Base-by-base conservation (phyloP, 2,113 vertebrate species). In the Rhynchopsitta pachyrhyncha region DNA sequence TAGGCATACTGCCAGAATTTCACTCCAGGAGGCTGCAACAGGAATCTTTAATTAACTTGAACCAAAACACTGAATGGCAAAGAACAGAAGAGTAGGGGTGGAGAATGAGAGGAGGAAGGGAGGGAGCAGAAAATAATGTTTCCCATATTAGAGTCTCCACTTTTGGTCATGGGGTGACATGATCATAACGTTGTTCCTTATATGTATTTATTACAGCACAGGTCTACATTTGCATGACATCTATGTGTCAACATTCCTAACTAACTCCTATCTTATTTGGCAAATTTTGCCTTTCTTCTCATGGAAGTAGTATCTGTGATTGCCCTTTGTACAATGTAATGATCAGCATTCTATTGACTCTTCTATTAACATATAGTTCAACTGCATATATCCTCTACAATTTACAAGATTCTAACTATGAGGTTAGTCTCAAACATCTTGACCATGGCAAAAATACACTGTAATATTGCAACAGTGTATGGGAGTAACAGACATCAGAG, bases 11-110 rank as follows among this genome's bases (percentile, higher is more conserved):
- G 97, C 96, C 97, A 97, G 87, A 96, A 94, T 96, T 97, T 97
- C 93, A 91, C 97, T 97, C 96, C 93, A 93, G 94, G 95, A 97
- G 94, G 82, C 95, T 93, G 91, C 95, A 97, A 95, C 80, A 94
- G 93, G 95, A 97, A 97, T 97, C 94, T 97, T 97, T 97, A 97
- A 97, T 97, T 96, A 96, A 96, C 92, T 97, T 97, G 94, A 97
- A 95, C 96, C 93, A 95, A 97, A 96, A 94, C 84, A 94, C 41
- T 95, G 78, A 83, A 94, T 68, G 90, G 92, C 44, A 86, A 95
- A 93, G 92, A 96, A 97, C 92, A 96, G 95, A 96, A 93, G 63
- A 63, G 66, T 59, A 39, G 41, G 91, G 62, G 78, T 82, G 53
- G 68, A 92, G 78, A 86, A 80, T 25, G 60, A 87, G 62, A 46